Conservation (phyloP, 2,888 invertebrate genomes). For the Apoda limacodes region DNA sequence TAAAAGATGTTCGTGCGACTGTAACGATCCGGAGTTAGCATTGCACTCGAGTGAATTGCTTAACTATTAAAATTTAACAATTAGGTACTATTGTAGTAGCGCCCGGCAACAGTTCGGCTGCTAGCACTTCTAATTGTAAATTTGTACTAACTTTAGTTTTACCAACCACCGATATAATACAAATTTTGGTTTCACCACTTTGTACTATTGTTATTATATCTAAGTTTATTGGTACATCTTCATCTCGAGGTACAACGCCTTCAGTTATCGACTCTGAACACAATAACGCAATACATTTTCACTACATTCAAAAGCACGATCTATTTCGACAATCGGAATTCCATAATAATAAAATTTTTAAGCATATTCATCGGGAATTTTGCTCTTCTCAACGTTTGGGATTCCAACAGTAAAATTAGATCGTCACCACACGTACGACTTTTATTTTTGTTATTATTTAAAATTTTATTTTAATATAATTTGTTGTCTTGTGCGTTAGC, state of each 20-base stretch:
- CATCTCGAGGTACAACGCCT: conserved; percentile 55
- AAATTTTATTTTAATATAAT: conserved; percentile 51
- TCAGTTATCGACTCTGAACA: conserved; percentile 45
- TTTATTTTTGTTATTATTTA: conserved; percentile 63
- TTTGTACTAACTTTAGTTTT: conserved; percentile 59
- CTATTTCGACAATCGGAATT: conserved; percentile 28
- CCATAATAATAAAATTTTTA: conserved; percentile 32
- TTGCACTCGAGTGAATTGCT: conserved; percentile 55
- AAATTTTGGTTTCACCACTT: conserved; percentile 47
- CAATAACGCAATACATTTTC: conserved; percentile 51
- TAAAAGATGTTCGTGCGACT: conserved; percentile 45
- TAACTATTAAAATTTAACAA: conserved; percentile 19
- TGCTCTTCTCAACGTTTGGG: conserved; percentile 31
- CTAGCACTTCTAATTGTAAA: conserved; percentile 61
- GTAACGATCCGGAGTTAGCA: conserved; percentile 39
- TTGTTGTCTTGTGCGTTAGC: conserved; percentile 57
- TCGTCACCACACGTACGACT: conserved; percentile 58
- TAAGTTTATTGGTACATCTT: conserved; percentile 30
- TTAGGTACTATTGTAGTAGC: conserved; percentile 34
- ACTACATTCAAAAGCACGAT: conserved; percentile 52
- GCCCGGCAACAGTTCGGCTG: conserved; percentile 37
- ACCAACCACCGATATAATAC: conserved; percentile 50
- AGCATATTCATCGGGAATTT: conserved; percentile 40
- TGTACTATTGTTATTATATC: conserved; percentile 42
- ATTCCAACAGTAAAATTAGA: conserved; percentile 36